A percentile compares a stretch with the other conserved stretches of the same genome.
phyloP scores from a whole-genome alignment of 2,113 vertebrate genomes.

The Progne subis region DNA sequence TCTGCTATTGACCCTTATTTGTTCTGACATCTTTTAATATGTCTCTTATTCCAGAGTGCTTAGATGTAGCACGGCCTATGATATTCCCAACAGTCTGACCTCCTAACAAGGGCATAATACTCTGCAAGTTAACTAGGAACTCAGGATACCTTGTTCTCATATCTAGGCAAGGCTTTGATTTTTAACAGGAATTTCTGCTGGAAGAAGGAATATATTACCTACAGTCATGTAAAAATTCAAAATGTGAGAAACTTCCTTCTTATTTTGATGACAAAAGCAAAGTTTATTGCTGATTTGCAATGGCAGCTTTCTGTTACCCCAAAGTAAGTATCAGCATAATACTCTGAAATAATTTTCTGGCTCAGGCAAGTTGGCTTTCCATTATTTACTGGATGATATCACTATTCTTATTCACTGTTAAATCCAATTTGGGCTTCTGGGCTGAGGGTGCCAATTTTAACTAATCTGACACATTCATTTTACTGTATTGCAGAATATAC shows the following conservation, averaged over 20 bases:
- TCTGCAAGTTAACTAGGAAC: neutral
- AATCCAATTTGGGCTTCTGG: constrained; percentile 50
- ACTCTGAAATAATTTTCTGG: constrained; percentile 38
- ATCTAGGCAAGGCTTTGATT: neutral
- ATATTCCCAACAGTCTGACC: neutral
- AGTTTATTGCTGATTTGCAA: constrained; percentile 4
- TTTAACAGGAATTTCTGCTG: neutral
- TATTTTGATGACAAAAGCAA: constrained; percentile 37
- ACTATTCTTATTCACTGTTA: constrained; percentile 25
- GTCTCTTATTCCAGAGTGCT: neutral
- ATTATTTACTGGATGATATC: constrained; percentile 27
- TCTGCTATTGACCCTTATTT: neutral
- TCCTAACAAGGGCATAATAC: neutral
- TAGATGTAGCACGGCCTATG: neutral
- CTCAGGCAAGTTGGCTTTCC: constrained; percentile 30
- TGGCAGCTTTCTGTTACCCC: neutral
- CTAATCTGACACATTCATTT: constrained; percentile 42
- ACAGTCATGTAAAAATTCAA: neutral
- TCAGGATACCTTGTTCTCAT: neutral
- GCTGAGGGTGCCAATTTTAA: constrained; percentile 22
- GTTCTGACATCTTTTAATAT: neutral
- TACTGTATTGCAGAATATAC: neutral
- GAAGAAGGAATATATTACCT: neutral
- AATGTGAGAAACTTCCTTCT: neutral
- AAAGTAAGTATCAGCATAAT: constrained; percentile 29